Evolutionary conservation across 2,888 invertebrate genomes (phyloP), one percentile per base, ranked within the genome.

Genomic region (Fabriciana adippe): DNA sequence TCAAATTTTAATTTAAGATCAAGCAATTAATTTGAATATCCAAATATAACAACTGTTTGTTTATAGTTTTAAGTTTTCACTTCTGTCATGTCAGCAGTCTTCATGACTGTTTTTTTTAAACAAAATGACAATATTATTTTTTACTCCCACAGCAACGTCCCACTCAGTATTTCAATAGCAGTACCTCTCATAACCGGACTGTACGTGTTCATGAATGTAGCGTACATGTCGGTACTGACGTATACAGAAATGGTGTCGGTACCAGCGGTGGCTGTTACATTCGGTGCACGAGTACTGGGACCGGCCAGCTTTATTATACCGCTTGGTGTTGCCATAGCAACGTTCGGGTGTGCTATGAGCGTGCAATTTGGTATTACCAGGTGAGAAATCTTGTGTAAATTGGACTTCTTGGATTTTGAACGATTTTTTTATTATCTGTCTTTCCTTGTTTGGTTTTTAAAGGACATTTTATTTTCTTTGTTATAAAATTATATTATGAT

Each of bases 151-250:
- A 96, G 96, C 64, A 97, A 97, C 83, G 95, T 97, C 35, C 96
- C 96, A 0, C 90, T 95, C 53, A 96, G 97, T 75, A 97, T 97
- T 75, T 90, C 95, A 11, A 96, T 97, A 61, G 97, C 96, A 0
- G 96, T 97, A 0, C 97, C 97, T 0, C 87, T 96, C 6, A 96
- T 97, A 41, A 97, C 97, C 0, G 86, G 94, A 0, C 93, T 97
- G 13, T 97, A 97, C 81, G 95, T 97, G 31, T 94, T 95, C 77
- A 97, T 97, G 95, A 97, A 97, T 80, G 93, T 97, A 16, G 95
- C 97, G n/a, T 97, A 97, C 86, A 96, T 97, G 95, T 94, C 97
- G 0, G 97, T 96, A 5, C 86, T 97, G 75, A 95, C 94, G 3
- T 93, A 94, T 63, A 87, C 93, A 0, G 97, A 97, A 80, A 95